These are phyloP conservation scores for Pammene fasciana DNA, from an alignment of 2,888 invertebrate species.

Conservation along the genomic window DNA sequence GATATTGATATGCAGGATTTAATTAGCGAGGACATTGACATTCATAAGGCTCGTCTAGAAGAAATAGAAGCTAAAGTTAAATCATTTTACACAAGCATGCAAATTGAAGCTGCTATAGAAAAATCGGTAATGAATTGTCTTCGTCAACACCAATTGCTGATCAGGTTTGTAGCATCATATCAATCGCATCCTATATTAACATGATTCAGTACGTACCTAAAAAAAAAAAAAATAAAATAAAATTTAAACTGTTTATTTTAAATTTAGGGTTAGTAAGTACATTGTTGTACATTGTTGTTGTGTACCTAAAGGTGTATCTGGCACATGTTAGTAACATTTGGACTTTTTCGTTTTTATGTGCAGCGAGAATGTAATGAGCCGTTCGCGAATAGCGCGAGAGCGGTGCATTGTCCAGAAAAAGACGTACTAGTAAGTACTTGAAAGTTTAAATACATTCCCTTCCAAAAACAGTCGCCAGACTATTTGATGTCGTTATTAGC, in stretches of 20 bases:
- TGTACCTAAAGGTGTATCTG: no score
- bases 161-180: slow-evolving; percentile 58
- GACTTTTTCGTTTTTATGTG: no score
- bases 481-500: slow-evolving; percentile 14
- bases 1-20: slow-evolving; percentile 44
- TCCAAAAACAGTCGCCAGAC: neutral
- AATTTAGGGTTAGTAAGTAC: no score
- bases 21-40: slow-evolving; percentile 38
- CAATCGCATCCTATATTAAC: no score
- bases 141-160: slow-evolving; percentile 73
- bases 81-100: slow-evolving; percentile 55
- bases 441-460: neutral
- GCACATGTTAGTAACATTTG: no score
- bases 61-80: slow-evolving; percentile 58
- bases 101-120: slow-evolving; percentile 66
- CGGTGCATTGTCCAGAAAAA: neutral
- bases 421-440: neutral
- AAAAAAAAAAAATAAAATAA: no score
- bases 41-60: slow-evolving; percentile 45
- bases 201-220: no score
- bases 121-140: slow-evolving; percentile 63
- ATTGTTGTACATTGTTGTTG: no score
- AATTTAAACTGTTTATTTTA: no score
- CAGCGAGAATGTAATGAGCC: no score
- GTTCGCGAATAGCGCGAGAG: neutral